Base-by-base conservation (phyloP, 2,797 vertebrate genomes). In the Centroberyx gerrardi region DNA sequence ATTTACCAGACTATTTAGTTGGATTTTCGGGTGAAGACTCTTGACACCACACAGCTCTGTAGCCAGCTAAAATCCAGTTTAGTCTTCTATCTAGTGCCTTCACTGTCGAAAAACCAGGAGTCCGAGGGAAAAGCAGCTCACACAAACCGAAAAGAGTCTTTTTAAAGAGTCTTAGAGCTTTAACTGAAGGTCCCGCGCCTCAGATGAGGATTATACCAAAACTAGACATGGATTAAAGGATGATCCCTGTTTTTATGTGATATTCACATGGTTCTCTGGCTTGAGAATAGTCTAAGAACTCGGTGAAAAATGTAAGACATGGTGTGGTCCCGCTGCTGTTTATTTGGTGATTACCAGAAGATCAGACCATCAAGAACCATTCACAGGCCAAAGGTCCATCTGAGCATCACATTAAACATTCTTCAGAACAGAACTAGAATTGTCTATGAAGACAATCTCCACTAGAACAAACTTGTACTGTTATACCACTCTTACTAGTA, bases 11-110 rank as follows among this genome's bases (percentile, higher is more conserved):
- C 12, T 17, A 0, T 80, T 63, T 27, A 51, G 67, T 66, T 29
- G 1, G 65, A 48, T 74, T 83, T 83, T 3, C 52, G 3, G 14
- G 40, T 48, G 5, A 54, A 49, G 70, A 64, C 46, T 68, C 74
- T 79, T 46, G 62, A 72, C 8, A 53, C 74, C 79, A 55, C 81
- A 65, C 74, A 73, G 60, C 81, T 68, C 74, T 68, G 80, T 68
- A 79, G 82, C 83, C 85, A 67, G 76, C 81, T 78, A 33, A 74
- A 83, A 72, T 74, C 72, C 78, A 73, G 79, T 84, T 88, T 84
- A 90, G 88, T 91, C 80, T 82, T 90, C 59, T 55, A 91, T 76
- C 73, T 89, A 90, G 93, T 93, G 93, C 93, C 93, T 94, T 94
- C 72, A 75, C 84, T 83, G 90, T 82, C 61, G 62, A 76, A 62